Percentiles rank a stretch among this genome's conserved stretches.
Conservation (phyloP, 2,797 vertebrate species). For the Telmatherina bonti region DNA sequence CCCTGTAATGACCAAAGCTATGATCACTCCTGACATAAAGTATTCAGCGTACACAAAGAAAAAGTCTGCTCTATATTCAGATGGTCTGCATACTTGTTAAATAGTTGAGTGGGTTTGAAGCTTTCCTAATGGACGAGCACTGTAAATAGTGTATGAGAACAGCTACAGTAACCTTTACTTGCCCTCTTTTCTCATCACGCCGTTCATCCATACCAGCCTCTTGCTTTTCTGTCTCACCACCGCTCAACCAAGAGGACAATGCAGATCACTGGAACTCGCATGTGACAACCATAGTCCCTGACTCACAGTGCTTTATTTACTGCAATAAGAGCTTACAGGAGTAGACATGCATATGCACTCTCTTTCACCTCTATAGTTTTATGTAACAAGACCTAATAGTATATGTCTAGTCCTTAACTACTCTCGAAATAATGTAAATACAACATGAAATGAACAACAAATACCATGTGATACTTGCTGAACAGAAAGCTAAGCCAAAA, state of each 20-base stretch:
- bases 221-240: conserved; percentile 17
- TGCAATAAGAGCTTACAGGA: not conserved
- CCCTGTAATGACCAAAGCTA: conserved; percentile 63
- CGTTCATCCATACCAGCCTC: conserved; percentile 36
- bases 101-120: conserved; percentile 62
- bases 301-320: conserved; percentile 59
- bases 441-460: not conserved
- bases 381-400: not conserved
- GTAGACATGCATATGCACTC: not conserved
- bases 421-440: not conserved
- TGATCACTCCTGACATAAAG: conserved; percentile 68
- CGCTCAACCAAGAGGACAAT: conserved; percentile 47
- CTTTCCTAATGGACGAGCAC: conserved; percentile 52
- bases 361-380: not conserved
- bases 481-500: not conserved
- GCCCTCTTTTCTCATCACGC: conserved; percentile 53
- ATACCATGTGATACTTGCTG: not conserved
- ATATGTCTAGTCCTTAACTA: not conserved
- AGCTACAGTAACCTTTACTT: conserved; percentile 65
- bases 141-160: conserved; percentile 76
- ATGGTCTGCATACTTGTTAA: conserved; percentile 52
- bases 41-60: conserved; percentile 26
- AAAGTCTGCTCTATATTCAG: conserved; percentile 46
- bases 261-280: conserved; percentile 46
- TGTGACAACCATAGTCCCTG: conserved; percentile 50